phyloP scores from a whole-genome alignment of 2,113 vertebrate genomes.

The Istiophorus platypterus region DNA sequence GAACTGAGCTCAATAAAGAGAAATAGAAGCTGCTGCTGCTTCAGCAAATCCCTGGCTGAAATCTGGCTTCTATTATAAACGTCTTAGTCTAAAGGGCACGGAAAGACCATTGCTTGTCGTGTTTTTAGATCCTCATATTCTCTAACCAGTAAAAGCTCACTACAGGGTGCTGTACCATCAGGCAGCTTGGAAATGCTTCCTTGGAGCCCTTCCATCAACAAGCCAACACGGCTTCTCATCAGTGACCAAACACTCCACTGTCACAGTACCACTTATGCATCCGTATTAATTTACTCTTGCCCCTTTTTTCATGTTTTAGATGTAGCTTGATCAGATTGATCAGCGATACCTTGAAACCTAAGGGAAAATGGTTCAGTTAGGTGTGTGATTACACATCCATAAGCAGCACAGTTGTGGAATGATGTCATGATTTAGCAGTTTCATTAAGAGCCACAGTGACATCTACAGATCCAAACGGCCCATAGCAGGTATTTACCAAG shows the following conservation, averaged over 20 bases:
- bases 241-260: background rate
- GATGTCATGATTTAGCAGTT: constrained; percentile 51
- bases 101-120: constrained; percentile 4
- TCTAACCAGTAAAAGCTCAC: constrained; percentile 16
- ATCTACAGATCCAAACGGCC: constrained; percentile 46
- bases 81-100: constrained; percentile 13
- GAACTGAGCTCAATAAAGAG: background rate
- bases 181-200: constrained; percentile 16
- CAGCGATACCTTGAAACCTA: constrained; percentile 11
- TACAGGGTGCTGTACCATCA: background rate
- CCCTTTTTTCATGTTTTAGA: background rate
- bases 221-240: constrained; percentile 26
- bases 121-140: constrained; percentile 9
- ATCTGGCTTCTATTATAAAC: constrained; percentile 24
- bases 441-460: constrained; percentile 65
- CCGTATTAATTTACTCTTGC: background rate
- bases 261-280: background rate
- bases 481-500: background rate
- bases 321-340: constrained; percentile 10
- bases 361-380: constrained; percentile 12
- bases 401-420: constrained; percentile 4
- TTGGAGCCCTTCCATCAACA: constrained; percentile 7
- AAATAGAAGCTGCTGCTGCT: background rate
- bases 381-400: constrained; percentile 35
- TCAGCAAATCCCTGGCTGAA: constrained; percentile 13